Evolutionary conservation across 2,888 invertebrate species (phyloP).

Genomic region (Euzetes globulus): DNA sequence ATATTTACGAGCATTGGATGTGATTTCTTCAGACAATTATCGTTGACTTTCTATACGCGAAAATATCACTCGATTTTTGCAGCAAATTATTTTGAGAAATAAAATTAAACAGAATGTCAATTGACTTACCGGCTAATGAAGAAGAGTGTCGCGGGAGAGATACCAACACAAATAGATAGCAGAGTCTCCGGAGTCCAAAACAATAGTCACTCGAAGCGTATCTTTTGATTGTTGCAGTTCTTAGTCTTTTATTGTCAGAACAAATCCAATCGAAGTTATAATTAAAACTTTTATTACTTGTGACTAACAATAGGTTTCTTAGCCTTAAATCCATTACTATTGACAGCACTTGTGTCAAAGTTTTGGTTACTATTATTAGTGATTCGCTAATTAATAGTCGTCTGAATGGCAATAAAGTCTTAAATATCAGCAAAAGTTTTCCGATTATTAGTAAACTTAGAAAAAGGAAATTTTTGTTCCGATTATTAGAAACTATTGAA

Average conservation of each 20-base stretch:
- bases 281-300: conserved; percentile 13
- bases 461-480: background rate
- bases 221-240: background rate
- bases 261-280: background rate
- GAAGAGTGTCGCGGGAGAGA: background rate
- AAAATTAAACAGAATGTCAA: background rate
- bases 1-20: too few species aligned
- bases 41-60: background rate
- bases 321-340: background rate
- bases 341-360: background rate
- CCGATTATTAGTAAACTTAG: background rate
- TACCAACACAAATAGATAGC: conserved; percentile 14
- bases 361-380: background rate
- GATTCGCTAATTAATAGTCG: background rate
- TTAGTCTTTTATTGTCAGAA: background rate
- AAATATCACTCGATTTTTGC: background rate
- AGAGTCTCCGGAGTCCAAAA: conserved; percentile 11
- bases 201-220: background rate
- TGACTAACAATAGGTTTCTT: background rate
- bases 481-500: background rate
- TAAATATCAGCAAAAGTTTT: background rate
- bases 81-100: background rate
- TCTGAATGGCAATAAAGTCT: background rate
- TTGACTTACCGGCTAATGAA: conserved; percentile 21
- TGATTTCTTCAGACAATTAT: background rate